These are phyloP conservation scores for Sarotherodon lohbergeri DNA, from an alignment of 2,113 vertebrate genomes.

Conservation along the genomic window DNA sequence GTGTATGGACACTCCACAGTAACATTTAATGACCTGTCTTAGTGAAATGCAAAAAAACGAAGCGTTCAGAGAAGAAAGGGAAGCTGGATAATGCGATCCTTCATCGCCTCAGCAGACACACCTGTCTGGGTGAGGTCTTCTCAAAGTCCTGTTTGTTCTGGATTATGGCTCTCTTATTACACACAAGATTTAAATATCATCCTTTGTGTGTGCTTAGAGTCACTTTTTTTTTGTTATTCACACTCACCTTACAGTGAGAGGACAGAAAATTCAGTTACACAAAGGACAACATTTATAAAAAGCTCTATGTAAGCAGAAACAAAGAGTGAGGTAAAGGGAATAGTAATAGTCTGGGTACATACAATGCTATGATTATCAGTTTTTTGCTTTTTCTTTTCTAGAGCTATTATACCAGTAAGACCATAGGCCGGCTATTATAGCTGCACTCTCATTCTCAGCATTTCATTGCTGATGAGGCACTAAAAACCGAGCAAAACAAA, in stretches of 20 bases:
- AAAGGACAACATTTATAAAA: neutral
- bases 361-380: neutral
- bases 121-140: conserved; percentile 20
- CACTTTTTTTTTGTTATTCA: conserved; percentile 22
- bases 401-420: neutral
- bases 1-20: neutral
- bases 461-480: conserved; percentile 16
- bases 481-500: conserved; percentile 23
- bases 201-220: neutral
- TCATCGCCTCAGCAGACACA: conserved; percentile 27
- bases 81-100: conserved; percentile 4
- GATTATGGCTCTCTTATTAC: conserved; percentile 40
- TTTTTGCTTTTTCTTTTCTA: neutral
- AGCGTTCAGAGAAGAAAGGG: neutral
- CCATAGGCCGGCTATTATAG: neutral
- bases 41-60: conserved; percentile 17
- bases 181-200: conserved; percentile 8
- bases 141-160: conserved; percentile 24
- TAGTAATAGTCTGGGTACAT: neutral
- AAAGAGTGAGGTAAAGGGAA: neutral
- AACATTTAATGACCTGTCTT: conserved; percentile 36
- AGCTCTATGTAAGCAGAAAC: neutral
- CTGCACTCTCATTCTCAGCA: neutral
- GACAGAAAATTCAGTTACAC: neutral
- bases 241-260: neutral